Conservation (phyloP, 2,888 invertebrate species). For the Tupiocoris notatus region DNA sequence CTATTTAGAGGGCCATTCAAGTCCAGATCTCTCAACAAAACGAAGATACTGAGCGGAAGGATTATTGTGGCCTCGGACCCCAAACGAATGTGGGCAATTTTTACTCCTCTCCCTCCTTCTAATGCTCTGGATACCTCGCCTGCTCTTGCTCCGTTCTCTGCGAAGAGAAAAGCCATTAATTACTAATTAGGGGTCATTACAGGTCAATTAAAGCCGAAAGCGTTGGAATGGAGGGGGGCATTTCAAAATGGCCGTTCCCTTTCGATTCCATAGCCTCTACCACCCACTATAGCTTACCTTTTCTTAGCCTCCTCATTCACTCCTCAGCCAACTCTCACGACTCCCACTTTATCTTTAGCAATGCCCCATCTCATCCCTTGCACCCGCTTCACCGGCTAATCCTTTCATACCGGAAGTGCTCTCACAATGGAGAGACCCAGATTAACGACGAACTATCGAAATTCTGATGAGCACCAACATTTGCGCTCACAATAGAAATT, state of each 20-base stretch:
- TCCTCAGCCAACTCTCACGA: background rate
- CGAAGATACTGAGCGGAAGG: background rate
- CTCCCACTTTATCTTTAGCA: background rate
- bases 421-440: background rate
- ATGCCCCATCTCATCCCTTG: background rate
- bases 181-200: conserved; percentile 48
- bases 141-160: background rate
- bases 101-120: background rate
- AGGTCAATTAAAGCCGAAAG: conserved; percentile 46
- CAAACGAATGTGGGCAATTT: background rate
- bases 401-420: background rate
- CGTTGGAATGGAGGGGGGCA: conserved; percentile 6
- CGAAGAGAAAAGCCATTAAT: conserved; percentile 46
- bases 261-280: background rate
- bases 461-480: background rate
- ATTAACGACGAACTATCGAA: background rate
- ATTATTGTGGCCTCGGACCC: background rate
- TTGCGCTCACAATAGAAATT: too few species aligned
- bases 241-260: conserved; percentile 45
- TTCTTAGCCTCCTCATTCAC: background rate
- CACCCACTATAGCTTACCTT: background rate
- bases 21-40: too few species aligned
- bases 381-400: background rate
- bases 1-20: background rate
- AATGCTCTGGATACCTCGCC: background rate